Conservation (phyloP, 2,888 invertebrate genomes). For the Colletes collaris region DNA sequence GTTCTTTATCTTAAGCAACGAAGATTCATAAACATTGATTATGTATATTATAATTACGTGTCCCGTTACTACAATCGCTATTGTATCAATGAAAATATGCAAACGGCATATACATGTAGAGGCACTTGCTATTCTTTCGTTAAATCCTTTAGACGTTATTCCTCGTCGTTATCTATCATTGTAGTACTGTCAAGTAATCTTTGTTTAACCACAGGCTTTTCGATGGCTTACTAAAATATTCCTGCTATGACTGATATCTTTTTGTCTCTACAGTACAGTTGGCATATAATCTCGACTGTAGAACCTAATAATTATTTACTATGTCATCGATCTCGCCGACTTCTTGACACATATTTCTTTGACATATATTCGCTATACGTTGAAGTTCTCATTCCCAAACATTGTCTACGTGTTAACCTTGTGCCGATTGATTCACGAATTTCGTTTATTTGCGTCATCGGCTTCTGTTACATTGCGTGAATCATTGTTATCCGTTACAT, state of each 20-base stretch:
- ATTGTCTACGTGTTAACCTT: background rate
- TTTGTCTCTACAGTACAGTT: too few relatives aligned
- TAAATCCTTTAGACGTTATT: background rate
- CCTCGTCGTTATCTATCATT: background rate
- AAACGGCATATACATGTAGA: too few relatives aligned
- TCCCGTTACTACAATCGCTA: background rate
- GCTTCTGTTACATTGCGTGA: background rate
- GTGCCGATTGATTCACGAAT: background rate
- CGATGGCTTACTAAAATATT: too few relatives aligned
- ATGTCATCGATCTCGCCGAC: too few relatives aligned
- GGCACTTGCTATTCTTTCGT: background rate
- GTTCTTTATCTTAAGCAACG: background rate
- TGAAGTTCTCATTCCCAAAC: background rate
- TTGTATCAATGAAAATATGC: background rate
- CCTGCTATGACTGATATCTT: too few relatives aligned
- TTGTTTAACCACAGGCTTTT: background rate
- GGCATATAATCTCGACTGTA: too few relatives aligned
- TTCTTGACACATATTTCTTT: too few relatives aligned
- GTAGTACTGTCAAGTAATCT: too few relatives aligned
- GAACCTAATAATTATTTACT: too few relatives aligned
- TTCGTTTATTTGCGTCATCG: constrained; percentile 6
- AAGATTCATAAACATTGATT: background rate
- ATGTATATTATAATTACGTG: background rate
- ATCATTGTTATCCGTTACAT: constrained; percentile 20
- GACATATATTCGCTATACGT: too few relatives aligned